A percentile compares a stretch with the other conserved stretches of the same genome.
Conservation (phyloP, 2,113 vertebrate species). For the Astur gentilis region DNA sequence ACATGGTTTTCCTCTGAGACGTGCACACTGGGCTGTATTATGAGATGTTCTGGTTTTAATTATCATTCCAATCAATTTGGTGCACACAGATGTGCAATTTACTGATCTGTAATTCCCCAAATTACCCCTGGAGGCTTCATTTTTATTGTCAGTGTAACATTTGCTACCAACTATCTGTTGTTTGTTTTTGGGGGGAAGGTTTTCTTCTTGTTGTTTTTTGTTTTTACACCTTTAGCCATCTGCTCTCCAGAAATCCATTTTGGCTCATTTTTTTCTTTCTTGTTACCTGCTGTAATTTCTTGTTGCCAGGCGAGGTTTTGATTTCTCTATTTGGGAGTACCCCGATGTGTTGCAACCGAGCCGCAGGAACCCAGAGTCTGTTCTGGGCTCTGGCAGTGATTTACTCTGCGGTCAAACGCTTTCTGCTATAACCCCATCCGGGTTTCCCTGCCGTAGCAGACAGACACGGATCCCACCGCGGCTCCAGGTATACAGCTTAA, state of each 20-base stretch:
- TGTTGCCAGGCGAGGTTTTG: background rate
- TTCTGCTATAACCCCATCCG: background rate
- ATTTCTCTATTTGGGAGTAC: background rate
- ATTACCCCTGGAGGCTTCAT: conserved; percentile 57
- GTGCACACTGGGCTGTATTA: conserved; percentile 15
- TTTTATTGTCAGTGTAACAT: conserved; percentile 49
- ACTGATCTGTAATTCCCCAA: conserved; percentile 67
- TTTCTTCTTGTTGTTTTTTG: background rate
- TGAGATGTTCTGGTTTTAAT: conserved; percentile 63
- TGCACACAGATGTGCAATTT: conserved; percentile 58
- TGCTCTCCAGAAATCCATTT: conserved; percentile 23
- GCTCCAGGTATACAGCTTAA: conserved; percentile 14
- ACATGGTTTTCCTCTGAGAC: conserved; percentile 20
- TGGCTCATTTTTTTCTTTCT: background rate
- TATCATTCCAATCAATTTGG: conserved; percentile 65
- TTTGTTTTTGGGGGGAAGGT: background rate
- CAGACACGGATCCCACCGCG: background rate
- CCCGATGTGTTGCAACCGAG: background rate
- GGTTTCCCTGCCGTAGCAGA: background rate
- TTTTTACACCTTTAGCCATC: conserved; percentile 47
- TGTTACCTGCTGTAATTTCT: conserved; percentile 7
- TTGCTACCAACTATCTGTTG: conserved; percentile 38
- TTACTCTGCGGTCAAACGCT: background rate
- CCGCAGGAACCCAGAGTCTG: background rate
- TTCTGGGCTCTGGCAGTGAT: background rate